Conservation (phyloP, 2,888 invertebrate species). For the Cepaea hortensis region DNA sequence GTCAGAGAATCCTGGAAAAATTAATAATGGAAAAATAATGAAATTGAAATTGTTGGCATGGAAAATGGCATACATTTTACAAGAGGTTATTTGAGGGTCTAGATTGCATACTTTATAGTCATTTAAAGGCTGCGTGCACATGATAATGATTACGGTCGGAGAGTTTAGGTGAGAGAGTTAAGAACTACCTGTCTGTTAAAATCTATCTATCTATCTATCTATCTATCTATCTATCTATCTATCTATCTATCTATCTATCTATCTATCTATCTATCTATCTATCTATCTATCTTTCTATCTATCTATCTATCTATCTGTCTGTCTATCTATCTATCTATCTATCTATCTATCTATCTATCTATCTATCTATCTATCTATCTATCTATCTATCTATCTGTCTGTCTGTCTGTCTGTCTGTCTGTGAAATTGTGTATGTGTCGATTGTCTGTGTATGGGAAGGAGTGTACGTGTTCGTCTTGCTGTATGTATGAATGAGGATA, state of each 20-base stretch:
- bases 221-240: neutral
- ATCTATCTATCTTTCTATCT: neutral
- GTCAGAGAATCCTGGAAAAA: too few relatives aligned
- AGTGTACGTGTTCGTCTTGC: too few relatives aligned
- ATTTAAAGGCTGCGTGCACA: too few relatives aligned
- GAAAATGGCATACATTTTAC: too few relatives aligned
- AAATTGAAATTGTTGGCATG: too few relatives aligned
- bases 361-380: neutral
- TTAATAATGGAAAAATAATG: too few relatives aligned
- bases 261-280: neutral
- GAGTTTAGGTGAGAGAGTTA: too few relatives aligned
- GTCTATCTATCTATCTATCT: neutral
- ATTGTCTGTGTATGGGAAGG: too few relatives aligned
- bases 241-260: neutral
- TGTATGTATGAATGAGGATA: too few relatives aligned
- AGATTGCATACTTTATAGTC: too few relatives aligned
- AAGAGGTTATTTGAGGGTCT: too few relatives aligned
- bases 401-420: neutral
- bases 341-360: neutral
- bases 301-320: neutral
- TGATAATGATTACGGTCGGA: too few relatives aligned
- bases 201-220: neutral
- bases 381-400: neutral
- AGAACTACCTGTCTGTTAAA: neutral
- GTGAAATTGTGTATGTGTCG: neutral